Conservation (phyloP, 1,140 invertebrate genomes). For the Agraylea sexmaculata region DNA sequence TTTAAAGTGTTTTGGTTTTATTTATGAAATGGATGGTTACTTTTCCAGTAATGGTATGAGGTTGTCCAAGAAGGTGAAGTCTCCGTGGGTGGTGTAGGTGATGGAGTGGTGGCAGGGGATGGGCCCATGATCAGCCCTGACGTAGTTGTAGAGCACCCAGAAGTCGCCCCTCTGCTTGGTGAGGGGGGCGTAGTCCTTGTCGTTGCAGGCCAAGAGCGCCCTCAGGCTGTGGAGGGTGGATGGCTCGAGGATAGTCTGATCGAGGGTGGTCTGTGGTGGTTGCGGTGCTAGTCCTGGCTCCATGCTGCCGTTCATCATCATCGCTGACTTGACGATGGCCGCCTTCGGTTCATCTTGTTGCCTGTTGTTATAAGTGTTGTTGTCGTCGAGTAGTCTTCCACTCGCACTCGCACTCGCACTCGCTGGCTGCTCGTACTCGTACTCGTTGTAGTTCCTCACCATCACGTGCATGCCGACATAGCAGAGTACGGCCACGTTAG, state of each 20-base stretch:
- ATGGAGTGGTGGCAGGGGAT: slow-evolving; percentile 67
- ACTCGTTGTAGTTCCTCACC: slow-evolving; percentile 20
- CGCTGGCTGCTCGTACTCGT: slow-evolving; percentile 9
- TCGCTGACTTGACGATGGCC: slow-evolving; percentile 28
- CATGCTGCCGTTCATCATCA: too few relatives aligned
- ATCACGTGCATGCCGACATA: slow-evolving; percentile 49
- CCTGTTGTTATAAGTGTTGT: slow-evolving; percentile 27
- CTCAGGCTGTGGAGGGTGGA: slow-evolving; percentile 26
- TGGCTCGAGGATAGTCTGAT: slow-evolving; percentile 29
- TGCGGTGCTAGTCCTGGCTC: slow-evolving; percentile 22
- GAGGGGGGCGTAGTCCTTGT: slow-evolving; percentile 46
- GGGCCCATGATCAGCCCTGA: slow-evolving; percentile 46
- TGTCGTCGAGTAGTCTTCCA: slow-evolving; percentile 28
- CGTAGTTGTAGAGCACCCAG: slow-evolving; percentile 82
- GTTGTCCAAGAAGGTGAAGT: slow-evolving; percentile 83
- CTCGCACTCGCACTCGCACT: too few relatives aligned
- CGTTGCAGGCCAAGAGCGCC: slow-evolving; percentile 45
- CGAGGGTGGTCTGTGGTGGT: slow-evolving; percentile 16
- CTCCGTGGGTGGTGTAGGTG: slow-evolving; percentile 84
- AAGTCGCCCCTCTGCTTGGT: slow-evolving; percentile 70
- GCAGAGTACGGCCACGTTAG: slow-evolving; percentile 56
- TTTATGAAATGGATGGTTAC: slow-evolving; percentile 27
- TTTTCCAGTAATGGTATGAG: slow-evolving; percentile 64
- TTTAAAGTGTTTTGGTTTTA: too few relatives aligned
- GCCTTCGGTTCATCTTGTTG: slow-evolving; percentile 28